Percentiles rank a stretch among this genome's conserved stretches.
Evolutionary conservation across 2,113 vertebrate genomes (phyloP).

Genomic region (Eurypyga helias): DNA sequence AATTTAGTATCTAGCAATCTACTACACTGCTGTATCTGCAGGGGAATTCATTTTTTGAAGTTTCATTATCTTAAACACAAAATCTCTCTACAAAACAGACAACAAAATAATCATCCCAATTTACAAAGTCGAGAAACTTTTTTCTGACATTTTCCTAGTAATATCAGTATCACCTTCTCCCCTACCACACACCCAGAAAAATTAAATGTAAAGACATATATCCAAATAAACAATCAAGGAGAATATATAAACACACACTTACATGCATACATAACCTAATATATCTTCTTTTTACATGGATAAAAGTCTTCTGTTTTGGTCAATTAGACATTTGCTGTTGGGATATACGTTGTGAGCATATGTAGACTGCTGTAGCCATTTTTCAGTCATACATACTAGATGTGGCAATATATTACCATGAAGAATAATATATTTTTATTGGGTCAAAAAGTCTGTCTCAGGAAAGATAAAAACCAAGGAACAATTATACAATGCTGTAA

Average conservation of each 20-base stretch:
- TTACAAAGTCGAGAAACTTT: not conserved
- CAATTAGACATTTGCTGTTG: not conserved
- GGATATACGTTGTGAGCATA: not conserved
- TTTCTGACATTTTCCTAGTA: not conserved
- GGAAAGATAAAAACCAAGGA: not conserved
- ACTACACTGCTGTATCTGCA: not conserved
- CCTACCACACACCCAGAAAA: not conserved
- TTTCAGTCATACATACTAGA: not conserved
- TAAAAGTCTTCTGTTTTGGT: not conserved
- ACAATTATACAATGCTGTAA: not conserved
- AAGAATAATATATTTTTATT: not conserved
- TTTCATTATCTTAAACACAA: not conserved
- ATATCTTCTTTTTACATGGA: not conserved
- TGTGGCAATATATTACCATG: not conserved
- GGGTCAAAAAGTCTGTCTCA: not conserved
- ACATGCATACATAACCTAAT: not conserved
- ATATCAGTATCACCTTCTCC: not conserved
- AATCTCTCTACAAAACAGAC: not conserved
- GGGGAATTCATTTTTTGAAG: not conserved
- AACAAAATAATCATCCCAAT: not conserved
- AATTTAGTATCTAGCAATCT: not conserved
- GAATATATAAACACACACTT: not conserved
- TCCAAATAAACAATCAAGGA: not conserved
- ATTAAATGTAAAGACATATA: not conserved
- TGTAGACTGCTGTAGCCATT: not conserved